A percentile compares a stretch with the other conserved stretches of the same genome.
Conservation (phyloP, 2,797 vertebrate species). For the Anguilla marmorata region DNA sequence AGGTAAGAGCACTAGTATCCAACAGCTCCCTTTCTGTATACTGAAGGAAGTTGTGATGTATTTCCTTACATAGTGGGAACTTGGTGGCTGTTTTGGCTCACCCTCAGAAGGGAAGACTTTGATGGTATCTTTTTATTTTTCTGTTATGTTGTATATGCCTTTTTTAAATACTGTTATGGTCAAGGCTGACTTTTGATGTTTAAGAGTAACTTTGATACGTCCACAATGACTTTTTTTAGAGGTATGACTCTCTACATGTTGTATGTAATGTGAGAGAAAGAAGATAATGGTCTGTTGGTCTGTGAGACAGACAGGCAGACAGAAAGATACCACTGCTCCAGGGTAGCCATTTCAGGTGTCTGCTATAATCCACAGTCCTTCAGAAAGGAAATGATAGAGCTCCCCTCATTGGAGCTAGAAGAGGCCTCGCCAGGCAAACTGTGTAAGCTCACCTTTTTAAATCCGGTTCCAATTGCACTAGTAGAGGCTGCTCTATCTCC, state of each 20-base stretch:
- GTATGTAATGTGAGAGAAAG: background rate
- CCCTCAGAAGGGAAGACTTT: background rate
- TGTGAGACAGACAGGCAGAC: background rate
- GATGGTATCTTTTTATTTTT: background rate
- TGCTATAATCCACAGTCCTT: background rate
- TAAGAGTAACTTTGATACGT: no score
- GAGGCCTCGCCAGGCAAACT: constrained; percentile 19
- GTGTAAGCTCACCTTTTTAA: constrained; percentile 25
- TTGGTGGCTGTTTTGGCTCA: background rate
- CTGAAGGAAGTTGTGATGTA: background rate
- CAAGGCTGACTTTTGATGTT: background rate
- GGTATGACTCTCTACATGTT: background rate
- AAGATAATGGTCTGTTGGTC: background rate
- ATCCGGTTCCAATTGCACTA: constrained; percentile 49
- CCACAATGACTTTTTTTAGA: background rate
- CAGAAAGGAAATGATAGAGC: constrained; percentile 11
- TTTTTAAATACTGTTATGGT: background rate
- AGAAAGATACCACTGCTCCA: background rate
- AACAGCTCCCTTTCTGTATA: constrained; percentile 5
- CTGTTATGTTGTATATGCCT: background rate
- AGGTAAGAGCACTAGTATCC: background rate
- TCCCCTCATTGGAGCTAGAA: background rate
- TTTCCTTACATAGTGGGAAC: background rate
- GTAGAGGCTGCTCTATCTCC: constrained; percentile 23
- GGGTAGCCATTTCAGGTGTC: constrained; percentile 15